phyloP scores from a whole-genome alignment of 2,113 vertebrate genomes.

The Strix uralensis region DNA sequence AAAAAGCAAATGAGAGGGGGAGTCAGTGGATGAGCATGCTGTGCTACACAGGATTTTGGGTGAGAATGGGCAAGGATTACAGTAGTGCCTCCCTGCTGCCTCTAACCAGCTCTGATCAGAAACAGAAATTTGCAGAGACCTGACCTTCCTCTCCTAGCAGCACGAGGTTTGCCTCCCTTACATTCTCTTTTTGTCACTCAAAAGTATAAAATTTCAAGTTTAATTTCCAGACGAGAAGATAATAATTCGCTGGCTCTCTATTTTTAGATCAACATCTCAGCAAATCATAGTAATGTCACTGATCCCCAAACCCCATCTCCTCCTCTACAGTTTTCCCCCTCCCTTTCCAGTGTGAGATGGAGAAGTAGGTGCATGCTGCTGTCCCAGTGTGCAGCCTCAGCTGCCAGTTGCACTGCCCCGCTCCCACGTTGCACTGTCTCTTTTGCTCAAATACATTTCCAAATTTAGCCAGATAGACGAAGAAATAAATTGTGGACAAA shows the following conservation, averaged over 20 bases:
- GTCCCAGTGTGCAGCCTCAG: not conserved
- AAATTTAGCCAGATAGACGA: constrained; percentile 8
- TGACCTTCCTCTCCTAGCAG: not conserved
- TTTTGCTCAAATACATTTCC: constrained; percentile 1
- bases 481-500: not conserved
- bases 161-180: not conserved
- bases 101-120: not conserved
- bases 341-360: not conserved
- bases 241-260: not conserved
- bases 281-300: not conserved
- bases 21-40: not conserved
- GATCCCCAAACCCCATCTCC: not conserved
- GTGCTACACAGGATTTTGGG: not conserved
- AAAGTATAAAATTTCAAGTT: not conserved
- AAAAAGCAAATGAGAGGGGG: not conserved
- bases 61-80: not conserved
- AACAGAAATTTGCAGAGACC: not conserved
- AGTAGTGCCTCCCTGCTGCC: not conserved
- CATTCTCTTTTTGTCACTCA: not conserved
- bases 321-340: not conserved
- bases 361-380: not conserved
- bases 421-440: not conserved
- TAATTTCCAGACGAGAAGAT: not conserved
- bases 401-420: not conserved
- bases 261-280: not conserved